Base-by-base conservation (phyloP, 64 coral and sea anemone species). In the Exaiptasia diaphana region DNA sequence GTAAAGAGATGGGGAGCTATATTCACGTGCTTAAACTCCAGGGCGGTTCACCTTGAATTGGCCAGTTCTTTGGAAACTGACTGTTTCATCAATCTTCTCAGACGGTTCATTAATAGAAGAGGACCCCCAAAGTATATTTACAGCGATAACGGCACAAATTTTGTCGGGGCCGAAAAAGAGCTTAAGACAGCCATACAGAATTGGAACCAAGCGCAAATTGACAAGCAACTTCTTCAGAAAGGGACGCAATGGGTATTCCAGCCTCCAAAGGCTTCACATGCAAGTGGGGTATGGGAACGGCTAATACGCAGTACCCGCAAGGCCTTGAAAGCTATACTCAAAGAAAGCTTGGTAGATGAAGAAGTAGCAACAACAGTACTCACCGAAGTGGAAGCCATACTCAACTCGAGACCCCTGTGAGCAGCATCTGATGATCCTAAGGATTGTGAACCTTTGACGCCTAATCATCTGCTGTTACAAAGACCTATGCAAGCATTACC, bases 351-450 rank as follows among this genome's bases (percentile, higher is more conserved):
- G 21, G 76, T 80, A 4, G 50, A 88, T 18, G 64, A 79, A 79
- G 75, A 72, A 30, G 53, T 73, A 26, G 10, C 76, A 28, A 3
- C 9, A 22, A 88, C 86, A 21, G 64, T 80, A 29, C 24, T 88
- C 6, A 80, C 76, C 22, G 75, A 88, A 50, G 76, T 80, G 6
- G 64, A 88, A 35, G 44, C 75, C 0, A 79, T 82, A 35, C 62
- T 88, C 24, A 88, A 80, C 42, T 79, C 74, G 5, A 79, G 76
- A 53, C 76, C 86, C n/a, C 39, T 88, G 31, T 72, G 63, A 56
- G 49, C 74, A 46, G 86, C 62, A 5, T 88, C 86, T 79, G 74
- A 78, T 80, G 76, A 80, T 33, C 74, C 76, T 31, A 88, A 73
- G 41, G 86, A 69, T 46, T 67, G 33, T 32, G 61, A 68, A 37